A percentile compares a stretch with the other conserved stretches of the same genome.
These are phyloP conservation scores for Sebastes steindachneri DNA, from an alignment of 2,797 vertebrate genomes.

Conservation along the genomic window DNA sequence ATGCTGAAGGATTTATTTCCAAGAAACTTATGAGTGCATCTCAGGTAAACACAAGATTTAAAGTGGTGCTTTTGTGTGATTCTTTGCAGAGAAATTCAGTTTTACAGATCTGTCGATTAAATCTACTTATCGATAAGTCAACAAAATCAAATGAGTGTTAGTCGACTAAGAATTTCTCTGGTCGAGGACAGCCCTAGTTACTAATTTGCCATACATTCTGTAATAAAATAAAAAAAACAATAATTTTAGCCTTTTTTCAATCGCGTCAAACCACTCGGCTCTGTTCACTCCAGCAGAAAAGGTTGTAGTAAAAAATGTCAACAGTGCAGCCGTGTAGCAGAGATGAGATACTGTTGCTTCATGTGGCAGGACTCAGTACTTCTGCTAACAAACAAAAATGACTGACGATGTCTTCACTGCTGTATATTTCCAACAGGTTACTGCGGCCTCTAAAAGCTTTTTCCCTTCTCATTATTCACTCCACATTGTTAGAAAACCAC, in stretches of 20 bases:
- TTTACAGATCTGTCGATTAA: not conserved
- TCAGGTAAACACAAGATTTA: not conserved
- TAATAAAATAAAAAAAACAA: no score
- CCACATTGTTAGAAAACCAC: not conserved
- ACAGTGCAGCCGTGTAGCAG: not conserved
- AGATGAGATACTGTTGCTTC: not conserved
- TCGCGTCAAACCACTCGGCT: not conserved
- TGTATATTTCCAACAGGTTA: not conserved
- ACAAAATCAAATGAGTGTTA: not conserved
- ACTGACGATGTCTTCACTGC: not conserved
- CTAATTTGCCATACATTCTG: not conserved
- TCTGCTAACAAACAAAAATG: not conserved
- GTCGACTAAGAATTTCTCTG: not conserved
- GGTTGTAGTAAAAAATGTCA: not conserved
- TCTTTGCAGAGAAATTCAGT: not conserved
- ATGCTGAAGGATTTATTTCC: not conserved
- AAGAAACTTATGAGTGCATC: not conserved
- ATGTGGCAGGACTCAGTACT: not conserved
- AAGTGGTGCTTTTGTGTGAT: not conserved
- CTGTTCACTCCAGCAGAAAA: not conserved
- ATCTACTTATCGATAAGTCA: not conserved
- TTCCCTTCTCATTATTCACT: not conserved
- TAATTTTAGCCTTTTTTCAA: not conserved
- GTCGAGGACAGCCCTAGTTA: not conserved
- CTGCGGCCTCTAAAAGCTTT: not conserved